Conservation (phyloP, 92 coral and sea anemone species). For the Anthopleura xanthogrammica region DNA sequence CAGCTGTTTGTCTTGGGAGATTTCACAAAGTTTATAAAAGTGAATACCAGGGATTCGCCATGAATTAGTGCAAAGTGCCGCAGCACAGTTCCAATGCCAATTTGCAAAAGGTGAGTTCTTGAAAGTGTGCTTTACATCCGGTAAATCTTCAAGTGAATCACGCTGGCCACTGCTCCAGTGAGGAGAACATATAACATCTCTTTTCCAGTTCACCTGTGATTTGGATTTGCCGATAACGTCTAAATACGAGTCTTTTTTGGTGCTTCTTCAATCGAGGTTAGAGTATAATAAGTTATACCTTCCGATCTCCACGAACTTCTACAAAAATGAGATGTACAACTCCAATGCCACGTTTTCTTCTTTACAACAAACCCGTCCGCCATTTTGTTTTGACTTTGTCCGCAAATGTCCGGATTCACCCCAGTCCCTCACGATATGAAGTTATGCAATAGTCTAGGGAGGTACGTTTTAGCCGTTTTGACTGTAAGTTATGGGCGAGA, state of each 20-base stretch:
- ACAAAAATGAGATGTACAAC: too few relatives aligned
- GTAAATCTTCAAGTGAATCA: background rate
- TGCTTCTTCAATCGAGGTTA: background rate
- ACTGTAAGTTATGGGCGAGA: too few relatives aligned
- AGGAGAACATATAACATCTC: conserved; percentile 30
- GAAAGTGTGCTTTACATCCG: conserved; percentile 28
- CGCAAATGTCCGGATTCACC: too few relatives aligned
- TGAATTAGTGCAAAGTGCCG: conserved; percentile 39
- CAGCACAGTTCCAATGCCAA: conserved; percentile 46
- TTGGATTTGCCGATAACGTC: background rate
- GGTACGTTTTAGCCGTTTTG: too few relatives aligned
- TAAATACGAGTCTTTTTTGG: background rate
- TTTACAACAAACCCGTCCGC: too few relatives aligned
- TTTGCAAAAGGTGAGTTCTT: background rate
- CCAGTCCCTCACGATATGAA: too few relatives aligned
- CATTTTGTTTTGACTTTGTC: too few relatives aligned
- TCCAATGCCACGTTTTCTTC: too few relatives aligned
- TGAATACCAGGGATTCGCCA: conserved; percentile 24
- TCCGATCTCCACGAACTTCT: too few relatives aligned
- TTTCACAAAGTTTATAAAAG: conserved; percentile 23
- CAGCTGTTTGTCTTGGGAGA: conserved; percentile 6
- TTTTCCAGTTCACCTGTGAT: conserved; percentile 29
- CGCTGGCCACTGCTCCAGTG: conserved; percentile 48
- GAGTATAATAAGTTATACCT: too few relatives aligned
- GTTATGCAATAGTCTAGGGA: too few relatives aligned